Evolutionary conservation across 2,113 vertebrate species (phyloP), one percentile per base, ranked within the genome.

Genomic region (Cricetomys ansorgei): DNA sequence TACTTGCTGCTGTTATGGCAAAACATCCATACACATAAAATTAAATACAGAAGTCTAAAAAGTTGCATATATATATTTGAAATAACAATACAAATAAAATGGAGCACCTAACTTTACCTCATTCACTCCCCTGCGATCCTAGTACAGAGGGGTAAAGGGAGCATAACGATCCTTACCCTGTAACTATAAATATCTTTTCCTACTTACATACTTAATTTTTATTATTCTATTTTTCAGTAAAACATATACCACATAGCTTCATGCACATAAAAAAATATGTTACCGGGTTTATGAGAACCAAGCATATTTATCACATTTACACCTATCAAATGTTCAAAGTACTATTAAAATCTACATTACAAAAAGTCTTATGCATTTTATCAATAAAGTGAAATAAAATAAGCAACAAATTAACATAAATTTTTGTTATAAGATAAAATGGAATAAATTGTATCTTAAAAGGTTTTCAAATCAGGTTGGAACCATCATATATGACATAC

Each of bases 351-450:
- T 34, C 65, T 8, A 19, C 25, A 34, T 4, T 5, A 88, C 45
- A 64, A 40, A 83, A 81, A 5, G 29, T 77, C 27, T 95, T 89
- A 75, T 3, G 23, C 89, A 15, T 65, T 50, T 88, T 96, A 37
- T 27, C 96, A 77, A 96, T 53, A 81, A 94, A 69, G 45, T 94
- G 93, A 87, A 97, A 76, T 27, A 88, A 98, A 92, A 79, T 88
- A 77, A 97, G 93, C 69, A 94, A 95, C 85, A 57, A 88, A 73
- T 21, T 96, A 85, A 89, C 96, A 97, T 87, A 16, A 69, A 55
- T 92, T 95, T 88, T 37, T 97, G 37, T 31, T 73, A 1, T 50
- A 59, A 70, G 34, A 67, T 92, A 97, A 96, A 64, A 27, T 17
- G 3, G 37, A 19, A 43, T 45, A 96, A 76, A 50, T 45, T 92